Percentiles rank a stretch among this genome's conserved stretches.
These are phyloP conservation scores for Manacus vitellinus DNA, from an alignment of 2,113 vertebrate species.

Conservation along the genomic window DNA sequence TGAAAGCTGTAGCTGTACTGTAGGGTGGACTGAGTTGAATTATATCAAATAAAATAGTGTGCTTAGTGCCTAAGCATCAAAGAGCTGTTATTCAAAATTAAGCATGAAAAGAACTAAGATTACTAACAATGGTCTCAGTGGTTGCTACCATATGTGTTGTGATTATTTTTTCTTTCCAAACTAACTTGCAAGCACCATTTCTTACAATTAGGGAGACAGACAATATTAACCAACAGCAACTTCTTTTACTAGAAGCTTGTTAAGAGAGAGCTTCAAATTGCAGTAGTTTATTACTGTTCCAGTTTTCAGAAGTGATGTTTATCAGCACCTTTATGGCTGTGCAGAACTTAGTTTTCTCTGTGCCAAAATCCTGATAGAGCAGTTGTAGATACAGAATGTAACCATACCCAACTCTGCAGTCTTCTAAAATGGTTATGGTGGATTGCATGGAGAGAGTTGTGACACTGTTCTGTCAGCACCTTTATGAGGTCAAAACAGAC, in stretches of 20 bases:
- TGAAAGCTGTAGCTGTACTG: neutral
- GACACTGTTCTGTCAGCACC: neutral
- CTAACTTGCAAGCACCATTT: neutral
- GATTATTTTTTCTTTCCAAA: neutral
- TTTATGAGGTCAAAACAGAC: neutral
- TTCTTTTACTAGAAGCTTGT: neutral
- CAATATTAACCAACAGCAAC: neutral
- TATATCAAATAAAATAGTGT: rapidly evolving
- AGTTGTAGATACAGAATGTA: neutral
- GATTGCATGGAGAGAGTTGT: neutral
- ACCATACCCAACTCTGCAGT: neutral
- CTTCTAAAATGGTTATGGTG: neutral
- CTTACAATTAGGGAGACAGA: neutral
- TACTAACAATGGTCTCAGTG: neutral
- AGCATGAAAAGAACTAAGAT: neutral
- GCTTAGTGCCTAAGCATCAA: neutral
- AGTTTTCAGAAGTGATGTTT: neutral
- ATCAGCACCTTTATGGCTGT: neutral
- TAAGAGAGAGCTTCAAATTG: neutral
- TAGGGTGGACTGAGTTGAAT: neutral
- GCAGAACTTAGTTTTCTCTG: neutral
- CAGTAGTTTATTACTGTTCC: neutral
- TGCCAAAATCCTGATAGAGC: neutral
- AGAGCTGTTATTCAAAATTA: neutral
- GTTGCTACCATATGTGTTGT: neutral